These are phyloP conservation scores for Torymus tubicola DNA, from an alignment of 2,888 invertebrate genomes.

Conservation along the genomic window DNA sequence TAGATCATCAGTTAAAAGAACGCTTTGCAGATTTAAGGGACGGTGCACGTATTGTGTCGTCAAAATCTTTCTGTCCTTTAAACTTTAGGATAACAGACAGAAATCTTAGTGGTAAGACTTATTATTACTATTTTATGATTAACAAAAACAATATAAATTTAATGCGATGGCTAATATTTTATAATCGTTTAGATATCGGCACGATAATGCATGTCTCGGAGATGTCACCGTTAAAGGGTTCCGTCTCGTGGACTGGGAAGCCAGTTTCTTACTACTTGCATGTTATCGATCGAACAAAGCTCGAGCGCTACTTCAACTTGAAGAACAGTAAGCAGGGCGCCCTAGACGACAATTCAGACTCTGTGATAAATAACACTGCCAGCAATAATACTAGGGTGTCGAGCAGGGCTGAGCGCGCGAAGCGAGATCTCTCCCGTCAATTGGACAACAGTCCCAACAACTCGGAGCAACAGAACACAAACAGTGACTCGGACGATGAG, in stretches of 20 bases:
- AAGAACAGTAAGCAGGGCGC: conserved; percentile 82
- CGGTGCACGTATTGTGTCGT: conserved; percentile 97
- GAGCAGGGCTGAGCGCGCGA: conserved; percentile 75
- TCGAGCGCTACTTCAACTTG: conserved; percentile 97
- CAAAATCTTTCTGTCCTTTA: conserved; percentile 98
- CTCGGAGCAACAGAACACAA: conserved; percentile 71
- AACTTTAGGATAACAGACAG: conserved; percentile 99
- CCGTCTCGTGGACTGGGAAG: conserved; percentile 99
- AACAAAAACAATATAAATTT: not conserved
- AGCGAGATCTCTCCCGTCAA: conserved; percentile 78
- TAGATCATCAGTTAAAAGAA: conserved; percentile 97
- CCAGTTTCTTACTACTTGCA: conserved; percentile 99
- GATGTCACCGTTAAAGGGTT: conserved; percentile 95
- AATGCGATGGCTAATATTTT: not conserved
- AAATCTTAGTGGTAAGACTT: conserved; percentile 88
- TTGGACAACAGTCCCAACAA: conserved; percentile 76
- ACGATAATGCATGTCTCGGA: conserved; percentile 99
- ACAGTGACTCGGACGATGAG: conserved; percentile 75
- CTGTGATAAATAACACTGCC: conserved; percentile 76
- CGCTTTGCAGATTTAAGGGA: conserved; percentile 97
- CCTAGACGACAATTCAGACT: conserved; percentile 73
- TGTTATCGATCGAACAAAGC: conserved; percentile 96
- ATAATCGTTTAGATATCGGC: conserved; percentile 86
- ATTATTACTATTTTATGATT: not conserved
- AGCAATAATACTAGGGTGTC: conserved; percentile 73